These are phyloP conservation scores for Enchytraeus crypticus DNA, from an alignment of 2,888 invertebrate species.

Conservation along the genomic window DNA sequence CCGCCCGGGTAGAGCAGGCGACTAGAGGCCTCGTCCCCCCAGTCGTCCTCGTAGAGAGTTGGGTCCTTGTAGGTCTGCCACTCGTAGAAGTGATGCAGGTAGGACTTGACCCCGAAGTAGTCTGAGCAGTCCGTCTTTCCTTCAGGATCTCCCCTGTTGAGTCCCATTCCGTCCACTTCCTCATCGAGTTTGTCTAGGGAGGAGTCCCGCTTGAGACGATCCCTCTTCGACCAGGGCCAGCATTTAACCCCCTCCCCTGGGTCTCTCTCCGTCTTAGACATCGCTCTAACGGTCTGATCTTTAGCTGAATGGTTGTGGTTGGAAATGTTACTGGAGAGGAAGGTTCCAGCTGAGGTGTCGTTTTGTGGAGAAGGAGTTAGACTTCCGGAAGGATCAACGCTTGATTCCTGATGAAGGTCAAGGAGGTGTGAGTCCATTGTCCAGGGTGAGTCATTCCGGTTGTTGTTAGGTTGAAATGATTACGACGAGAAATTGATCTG, in stretches of 20 bases:
- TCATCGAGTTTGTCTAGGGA: constrained; percentile 25
- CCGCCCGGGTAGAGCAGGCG: constrained; percentile 45
- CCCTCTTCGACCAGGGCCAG: constrained; percentile 12
- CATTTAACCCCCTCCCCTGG: not conserved
- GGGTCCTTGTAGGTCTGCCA: constrained; percentile 32
- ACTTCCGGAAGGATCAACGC: not conserved
- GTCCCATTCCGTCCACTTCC: constrained; percentile 7
- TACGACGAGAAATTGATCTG: too few relatives aligned
- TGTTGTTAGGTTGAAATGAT: too few relatives aligned
- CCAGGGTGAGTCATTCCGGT: too few relatives aligned
- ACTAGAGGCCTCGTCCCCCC: constrained; percentile 37
- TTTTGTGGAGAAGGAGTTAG: not conserved
- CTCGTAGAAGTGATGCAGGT: constrained; percentile 53
- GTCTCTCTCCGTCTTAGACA: not conserved
- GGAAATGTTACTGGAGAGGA: not conserved
- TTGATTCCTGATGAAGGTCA: not conserved
- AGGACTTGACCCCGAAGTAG: constrained; percentile 53
- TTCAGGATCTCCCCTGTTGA: constrained; percentile 22
- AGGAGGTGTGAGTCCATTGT: not conserved
- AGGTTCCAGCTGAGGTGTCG: not conserved
- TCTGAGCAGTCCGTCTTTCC: constrained; percentile 3
- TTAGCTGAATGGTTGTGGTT: not conserved
- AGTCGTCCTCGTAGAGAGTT: constrained; percentile 34
- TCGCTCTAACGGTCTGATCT: not conserved
- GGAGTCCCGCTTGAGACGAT: constrained; percentile 13